phyloP scores from a whole-genome alignment of 2,797 vertebrate genomes.

The Tragopan temminckii region DNA sequence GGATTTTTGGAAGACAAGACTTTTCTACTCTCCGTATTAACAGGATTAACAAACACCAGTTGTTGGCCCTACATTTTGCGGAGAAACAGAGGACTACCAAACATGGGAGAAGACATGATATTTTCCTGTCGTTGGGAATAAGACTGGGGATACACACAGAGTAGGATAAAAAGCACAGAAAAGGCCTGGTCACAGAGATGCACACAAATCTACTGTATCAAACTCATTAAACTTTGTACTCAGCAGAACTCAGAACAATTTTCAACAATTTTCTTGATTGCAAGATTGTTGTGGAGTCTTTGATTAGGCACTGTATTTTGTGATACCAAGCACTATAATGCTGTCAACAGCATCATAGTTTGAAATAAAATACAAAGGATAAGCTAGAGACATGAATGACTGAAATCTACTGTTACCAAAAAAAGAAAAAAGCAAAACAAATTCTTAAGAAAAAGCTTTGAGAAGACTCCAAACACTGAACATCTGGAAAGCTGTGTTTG shows the following conservation, averaged over 20 bases:
- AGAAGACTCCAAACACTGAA: background rate
- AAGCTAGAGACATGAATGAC: background rate
- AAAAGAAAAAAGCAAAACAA: background rate
- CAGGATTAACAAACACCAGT: background rate
- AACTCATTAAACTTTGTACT: background rate
- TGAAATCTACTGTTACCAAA: background rate
- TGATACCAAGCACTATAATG: background rate
- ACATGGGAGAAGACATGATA: background rate
- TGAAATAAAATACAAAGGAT: background rate
- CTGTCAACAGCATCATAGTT: background rate
- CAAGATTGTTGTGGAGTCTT: background rate
- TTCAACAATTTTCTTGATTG: background rate
- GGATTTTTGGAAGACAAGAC: background rate
- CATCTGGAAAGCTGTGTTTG: background rate
- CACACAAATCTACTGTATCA: background rate
- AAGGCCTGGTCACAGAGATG: fast-evolving
- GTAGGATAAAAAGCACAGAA: background rate
- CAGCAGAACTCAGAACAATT: fast-evolving
- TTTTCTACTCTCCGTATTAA: background rate
- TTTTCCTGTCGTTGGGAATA: background rate
- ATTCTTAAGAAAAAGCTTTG: background rate
- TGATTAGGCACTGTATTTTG: background rate
- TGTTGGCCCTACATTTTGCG: background rate
- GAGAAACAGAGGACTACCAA: background rate
- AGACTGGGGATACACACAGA: background rate